Percentiles rank a stretch among this genome's conserved stretches.
Conservation (phyloP, 2,113 vertebrate genomes). For the Leiothrix lutea region DNA sequence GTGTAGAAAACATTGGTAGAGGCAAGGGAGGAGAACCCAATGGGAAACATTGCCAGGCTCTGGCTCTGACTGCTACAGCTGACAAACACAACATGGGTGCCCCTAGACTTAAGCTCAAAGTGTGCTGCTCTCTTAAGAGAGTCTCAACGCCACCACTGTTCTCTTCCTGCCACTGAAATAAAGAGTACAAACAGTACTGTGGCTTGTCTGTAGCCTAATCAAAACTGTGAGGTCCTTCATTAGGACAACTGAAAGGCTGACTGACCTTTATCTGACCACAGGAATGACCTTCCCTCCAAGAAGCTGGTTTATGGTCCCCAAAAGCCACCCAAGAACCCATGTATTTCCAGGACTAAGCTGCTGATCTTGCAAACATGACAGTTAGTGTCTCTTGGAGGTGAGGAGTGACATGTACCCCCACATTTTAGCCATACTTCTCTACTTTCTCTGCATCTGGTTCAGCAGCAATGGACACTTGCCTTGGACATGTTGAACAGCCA, state of each 20-base stretch:
- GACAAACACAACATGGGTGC: background rate
- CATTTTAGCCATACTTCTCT: accelerated
- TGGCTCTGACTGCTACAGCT: background rate
- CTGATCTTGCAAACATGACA: background rate
- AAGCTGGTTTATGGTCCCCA: background rate
- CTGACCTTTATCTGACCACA: background rate
- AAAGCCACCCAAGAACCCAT: background rate
- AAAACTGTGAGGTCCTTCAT: background rate
- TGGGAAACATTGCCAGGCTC: background rate
- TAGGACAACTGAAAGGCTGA: background rate
- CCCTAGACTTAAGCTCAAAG: background rate
- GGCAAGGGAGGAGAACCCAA: background rate
- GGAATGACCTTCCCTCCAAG: background rate
- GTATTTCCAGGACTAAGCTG: background rate
- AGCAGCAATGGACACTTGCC: background rate
- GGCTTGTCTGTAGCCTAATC: background rate
- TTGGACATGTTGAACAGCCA: background rate
- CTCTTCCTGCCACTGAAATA: background rate
- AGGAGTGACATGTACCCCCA: background rate
- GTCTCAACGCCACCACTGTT: background rate
- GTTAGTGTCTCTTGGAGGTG: background rate
- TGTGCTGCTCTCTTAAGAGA: background rate
- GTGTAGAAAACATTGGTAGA: background rate
- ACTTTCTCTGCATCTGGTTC: background rate
- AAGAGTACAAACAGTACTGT: background rate